Evolutionary conservation across 2,797 vertebrate genomes (phyloP).

Genomic region (Alcedo quadribrachys): DNA sequence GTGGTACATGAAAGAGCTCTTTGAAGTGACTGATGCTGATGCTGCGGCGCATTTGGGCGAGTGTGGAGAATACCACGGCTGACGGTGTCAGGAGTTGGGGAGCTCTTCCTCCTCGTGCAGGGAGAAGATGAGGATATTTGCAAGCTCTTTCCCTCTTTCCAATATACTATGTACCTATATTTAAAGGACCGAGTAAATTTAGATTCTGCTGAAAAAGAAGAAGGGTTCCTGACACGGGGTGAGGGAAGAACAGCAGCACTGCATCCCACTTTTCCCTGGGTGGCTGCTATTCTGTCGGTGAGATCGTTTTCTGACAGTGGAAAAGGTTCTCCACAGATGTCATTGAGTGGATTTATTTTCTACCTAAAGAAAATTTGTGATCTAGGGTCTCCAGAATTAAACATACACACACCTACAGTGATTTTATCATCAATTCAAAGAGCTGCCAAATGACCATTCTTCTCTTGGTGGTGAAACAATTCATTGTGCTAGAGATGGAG

Average conservation of each 20-base stretch:
- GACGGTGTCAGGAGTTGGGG: neutral
- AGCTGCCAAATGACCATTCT: neutral
- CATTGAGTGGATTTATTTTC: neutral
- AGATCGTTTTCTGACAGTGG: neutral
- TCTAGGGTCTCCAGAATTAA: neutral
- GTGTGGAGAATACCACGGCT: neutral
- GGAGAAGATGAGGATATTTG: neutral
- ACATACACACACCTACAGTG: neutral
- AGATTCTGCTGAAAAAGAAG: neutral
- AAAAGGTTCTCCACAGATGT: neutral
- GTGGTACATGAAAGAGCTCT: conserved; percentile 70
- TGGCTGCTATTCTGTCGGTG: neutral
- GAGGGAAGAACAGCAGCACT: neutral
- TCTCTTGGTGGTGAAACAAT: neutral
- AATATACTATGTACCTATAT: neutral
- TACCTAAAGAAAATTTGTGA: neutral
- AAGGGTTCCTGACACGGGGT: neutral
- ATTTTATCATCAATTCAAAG: neutral
- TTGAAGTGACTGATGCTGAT: conserved; percentile 69
- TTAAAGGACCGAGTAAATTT: neutral
- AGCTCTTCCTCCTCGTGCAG: neutral
- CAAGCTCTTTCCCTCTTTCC: neutral
- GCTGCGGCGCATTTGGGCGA: conserved; percentile 37
- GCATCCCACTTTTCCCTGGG: neutral
- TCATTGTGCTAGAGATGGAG: neutral